These are phyloP conservation scores for Jacana jacana DNA, from an alignment of 2,113 vertebrate species.

Conservation along the genomic window DNA sequence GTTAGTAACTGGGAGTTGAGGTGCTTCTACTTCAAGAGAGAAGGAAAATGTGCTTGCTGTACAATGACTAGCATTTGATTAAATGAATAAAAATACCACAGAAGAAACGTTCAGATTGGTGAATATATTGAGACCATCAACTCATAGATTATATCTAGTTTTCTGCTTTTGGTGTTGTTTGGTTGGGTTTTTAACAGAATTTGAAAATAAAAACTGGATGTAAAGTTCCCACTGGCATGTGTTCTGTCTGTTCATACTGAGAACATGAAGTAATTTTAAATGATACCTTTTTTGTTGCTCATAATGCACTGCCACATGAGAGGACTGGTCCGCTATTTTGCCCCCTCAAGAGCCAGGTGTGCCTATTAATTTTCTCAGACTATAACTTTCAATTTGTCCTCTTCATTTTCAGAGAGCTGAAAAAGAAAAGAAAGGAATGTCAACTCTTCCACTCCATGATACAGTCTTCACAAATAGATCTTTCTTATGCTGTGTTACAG, in stretches of 20 bases:
- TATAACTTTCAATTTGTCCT: neutral
- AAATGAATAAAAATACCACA: neutral
- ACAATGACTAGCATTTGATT: neutral
- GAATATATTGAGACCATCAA: neutral
- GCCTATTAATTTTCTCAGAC: conserved; percentile 18
- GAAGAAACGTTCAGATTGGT: neutral
- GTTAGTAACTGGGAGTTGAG: neutral
- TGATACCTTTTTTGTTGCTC: conserved; percentile 49
- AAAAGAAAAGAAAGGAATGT: conserved; percentile 42
- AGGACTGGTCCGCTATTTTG: neutral
- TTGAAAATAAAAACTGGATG: neutral
- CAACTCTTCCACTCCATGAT: neutral
- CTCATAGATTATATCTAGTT: neutral
- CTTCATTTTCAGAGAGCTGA: conserved; percentile 33
- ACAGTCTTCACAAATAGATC: neutral
- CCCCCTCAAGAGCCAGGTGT: neutral
- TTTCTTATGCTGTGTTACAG: neutral
- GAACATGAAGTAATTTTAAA: conserved; percentile 24
- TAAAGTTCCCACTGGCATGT: neutral
- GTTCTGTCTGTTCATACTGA: neutral
- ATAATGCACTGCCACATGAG: conserved; percentile 2
- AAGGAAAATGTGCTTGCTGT: neutral
- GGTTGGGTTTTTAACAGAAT: neutral
- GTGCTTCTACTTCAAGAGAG: neutral
- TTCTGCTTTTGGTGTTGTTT: neutral